Base-by-base conservation (phyloP, 2,888 invertebrate genomes). In the Archaeoteleia sp. region DNA sequence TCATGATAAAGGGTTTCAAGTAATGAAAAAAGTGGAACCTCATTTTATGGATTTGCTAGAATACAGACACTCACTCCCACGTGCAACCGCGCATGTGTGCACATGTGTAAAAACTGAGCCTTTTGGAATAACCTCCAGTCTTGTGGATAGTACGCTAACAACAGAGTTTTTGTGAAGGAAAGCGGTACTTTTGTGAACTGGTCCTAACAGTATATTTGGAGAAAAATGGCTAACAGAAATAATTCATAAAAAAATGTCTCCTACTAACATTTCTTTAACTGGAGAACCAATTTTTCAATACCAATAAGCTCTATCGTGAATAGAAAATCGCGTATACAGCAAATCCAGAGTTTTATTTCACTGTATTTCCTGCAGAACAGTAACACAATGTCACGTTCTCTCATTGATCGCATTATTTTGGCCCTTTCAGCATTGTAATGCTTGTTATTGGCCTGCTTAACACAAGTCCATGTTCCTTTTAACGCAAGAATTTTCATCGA, bases 401-500 rank as follows among this genome's bases (percentile, higher is more conserved):
- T 53, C 42, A 68, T 63, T 68, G 68, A 68, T 68, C 62, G 13
- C 53, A 68, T 68, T 68, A 68, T 68, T 63, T 68, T 54, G 58
- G 34, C 29, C 58, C 54, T 13, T 4, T n/a, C 23, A 10, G 17
- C 42, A 62, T 58, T 58, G 57, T 62, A 20, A 35, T 58, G 46
- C 53, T 67, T 53, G 62, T 60, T 63, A 68, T 68, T 63, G 49
- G 58, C 60, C 63, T 63, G 58, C 54, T 68, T 58, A 57, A 57
- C 48, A 49, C 25, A 46, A 60, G 37, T 62, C 49, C 53, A 49
- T 35, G 58, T 43, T 48, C 63, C 49, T 63, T 63, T 62, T 67
- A 40, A 62, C 20, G 15, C 39, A 48, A 55, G 60, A 74, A 74
- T 74, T 73, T 66, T 69, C 70, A 69, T 70, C 69, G 74, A 77